Conservation (phyloP, 1,140 invertebrate genomes). For the Nilaparvata lugens region DNA sequence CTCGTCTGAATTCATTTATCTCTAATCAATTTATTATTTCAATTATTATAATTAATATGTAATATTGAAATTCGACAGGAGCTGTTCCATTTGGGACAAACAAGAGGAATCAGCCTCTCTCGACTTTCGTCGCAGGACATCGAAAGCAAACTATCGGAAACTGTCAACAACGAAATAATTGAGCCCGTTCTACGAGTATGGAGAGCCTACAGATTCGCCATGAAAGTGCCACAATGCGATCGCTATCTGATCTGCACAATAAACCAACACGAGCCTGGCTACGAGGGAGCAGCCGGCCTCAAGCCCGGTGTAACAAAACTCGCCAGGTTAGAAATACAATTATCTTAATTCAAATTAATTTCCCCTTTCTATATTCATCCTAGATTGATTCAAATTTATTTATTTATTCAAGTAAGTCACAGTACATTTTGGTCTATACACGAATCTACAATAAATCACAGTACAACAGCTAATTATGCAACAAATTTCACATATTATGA, state of each 20-base stretch:
- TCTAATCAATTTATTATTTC: too few species aligned
- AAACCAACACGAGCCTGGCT: slow-evolving; percentile 47
- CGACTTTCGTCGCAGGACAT: slow-evolving; percentile 41
- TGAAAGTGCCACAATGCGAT: slow-evolving; percentile 57
- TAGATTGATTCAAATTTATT: too few species aligned
- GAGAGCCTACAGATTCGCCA: slow-evolving; percentile 60
- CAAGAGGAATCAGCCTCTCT: slow-evolving; percentile 49
- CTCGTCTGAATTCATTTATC: too few species aligned
- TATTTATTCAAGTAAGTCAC: too few species aligned
- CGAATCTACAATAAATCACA: too few species aligned
- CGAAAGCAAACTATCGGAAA: slow-evolving; percentile 63
- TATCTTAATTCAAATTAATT: too few species aligned
- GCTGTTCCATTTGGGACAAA: slow-evolving; percentile 52
- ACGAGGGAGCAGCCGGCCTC: slow-evolving; percentile 40
- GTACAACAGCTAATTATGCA: too few species aligned
- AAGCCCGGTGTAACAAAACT: slow-evolving; percentile 56
- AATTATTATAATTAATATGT: too few species aligned
- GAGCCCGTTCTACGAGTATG: slow-evolving; percentile 58
- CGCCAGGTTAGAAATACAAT: slow-evolving; percentile 35
- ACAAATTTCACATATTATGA: too few species aligned
- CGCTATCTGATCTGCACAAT: slow-evolving; percentile 65
- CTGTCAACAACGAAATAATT: slow-evolving; percentile 67
- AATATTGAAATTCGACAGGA: slow-evolving; percentile 42
- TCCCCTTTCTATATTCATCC: too few species aligned
- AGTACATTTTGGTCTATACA: too few species aligned